Conservation (phyloP, 1,140 invertebrate genomes). For the Drosophila neocordata region DNA sequence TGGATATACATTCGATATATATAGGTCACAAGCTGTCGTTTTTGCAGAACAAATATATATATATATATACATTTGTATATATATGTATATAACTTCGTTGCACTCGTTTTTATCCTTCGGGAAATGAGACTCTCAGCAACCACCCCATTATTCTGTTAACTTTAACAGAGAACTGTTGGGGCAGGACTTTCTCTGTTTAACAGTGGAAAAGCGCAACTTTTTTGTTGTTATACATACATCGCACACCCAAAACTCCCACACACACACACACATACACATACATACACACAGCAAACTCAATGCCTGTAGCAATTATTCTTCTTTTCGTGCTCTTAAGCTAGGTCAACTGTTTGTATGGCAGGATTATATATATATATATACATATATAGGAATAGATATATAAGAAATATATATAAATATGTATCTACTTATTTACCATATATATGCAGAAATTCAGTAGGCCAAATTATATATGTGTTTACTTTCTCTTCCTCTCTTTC, state of each 20-base stretch:
- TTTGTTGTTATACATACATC: slow-evolving; percentile 2
- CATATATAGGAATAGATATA: background rate
- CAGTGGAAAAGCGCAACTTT: slow-evolving; percentile 17
- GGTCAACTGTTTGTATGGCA: slow-evolving; percentile 51
- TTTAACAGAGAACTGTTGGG: slow-evolving; percentile 13
- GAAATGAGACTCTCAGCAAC: slow-evolving; percentile 38
- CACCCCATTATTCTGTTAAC: slow-evolving; percentile 27
- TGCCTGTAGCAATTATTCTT: slow-evolving; percentile 18
- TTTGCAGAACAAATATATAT: slow-evolving; percentile 18
- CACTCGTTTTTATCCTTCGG: slow-evolving; percentile 70
- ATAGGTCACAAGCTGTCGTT: slow-evolving; percentile 70
- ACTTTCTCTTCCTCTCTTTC: background rate
- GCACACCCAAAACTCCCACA: too few species aligned
- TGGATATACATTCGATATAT: slow-evolving; percentile 26
- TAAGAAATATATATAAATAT: slow-evolving; percentile 24
- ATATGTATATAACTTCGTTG: slow-evolving; percentile 41
- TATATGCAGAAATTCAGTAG: slow-evolving; percentile 1
- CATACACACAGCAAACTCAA: background rate
- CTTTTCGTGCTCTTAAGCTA: slow-evolving; percentile 36
- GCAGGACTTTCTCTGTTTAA: background rate
- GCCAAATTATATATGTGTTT: background rate
- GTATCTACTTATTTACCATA: background rate
- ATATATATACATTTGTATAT: too few species aligned
- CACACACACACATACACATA: background rate
- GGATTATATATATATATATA: slow-evolving; percentile 4